Evolutionary conservation across 2,797 vertebrate species (phyloP).

Genomic region (Gallirallus australis): DNA sequence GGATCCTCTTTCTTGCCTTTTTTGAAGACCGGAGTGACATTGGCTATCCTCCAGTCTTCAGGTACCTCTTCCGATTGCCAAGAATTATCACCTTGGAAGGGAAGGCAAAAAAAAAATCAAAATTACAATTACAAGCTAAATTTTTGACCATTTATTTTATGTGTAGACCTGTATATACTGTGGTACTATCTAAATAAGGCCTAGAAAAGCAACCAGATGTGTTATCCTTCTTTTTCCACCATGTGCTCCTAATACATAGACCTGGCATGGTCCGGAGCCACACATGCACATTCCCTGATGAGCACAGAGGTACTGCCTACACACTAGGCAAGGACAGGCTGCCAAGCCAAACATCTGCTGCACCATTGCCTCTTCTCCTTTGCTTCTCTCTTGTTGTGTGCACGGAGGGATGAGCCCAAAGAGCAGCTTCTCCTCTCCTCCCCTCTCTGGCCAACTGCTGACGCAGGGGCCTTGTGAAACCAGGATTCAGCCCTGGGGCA

Average conservation of each 20-base stretch:
- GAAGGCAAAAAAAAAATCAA: neutral
- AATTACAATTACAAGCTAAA: neutral
- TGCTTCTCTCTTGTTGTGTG: neutral
- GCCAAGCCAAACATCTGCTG: neutral
- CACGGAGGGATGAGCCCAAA: rapidly evolving
- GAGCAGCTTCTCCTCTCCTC: neutral
- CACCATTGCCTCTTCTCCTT: rapidly evolving
- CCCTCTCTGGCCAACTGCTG: rapidly evolving
- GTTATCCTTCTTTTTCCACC: neutral
- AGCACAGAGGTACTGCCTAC: neutral
- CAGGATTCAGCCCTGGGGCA: rapidly evolving
- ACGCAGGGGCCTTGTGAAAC: rapidly evolving
- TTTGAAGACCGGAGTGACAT: too few relatives aligned
- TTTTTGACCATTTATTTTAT: neutral
- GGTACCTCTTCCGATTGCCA: too few relatives aligned
- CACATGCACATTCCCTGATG: rapidly evolving
- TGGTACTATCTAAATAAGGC: neutral
- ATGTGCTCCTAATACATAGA: neutral
- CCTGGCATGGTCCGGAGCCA: neutral
- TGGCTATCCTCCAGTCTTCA: too few relatives aligned
- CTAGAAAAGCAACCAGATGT: neutral
- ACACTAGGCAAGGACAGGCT: neutral
- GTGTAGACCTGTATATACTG: neutral
- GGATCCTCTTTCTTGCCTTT: too few relatives aligned
- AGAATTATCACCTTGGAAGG: neutral